Evolutionary conservation across 2,797 vertebrate species (phyloP).

Genomic region (Crocidura indochinensis): DNA sequence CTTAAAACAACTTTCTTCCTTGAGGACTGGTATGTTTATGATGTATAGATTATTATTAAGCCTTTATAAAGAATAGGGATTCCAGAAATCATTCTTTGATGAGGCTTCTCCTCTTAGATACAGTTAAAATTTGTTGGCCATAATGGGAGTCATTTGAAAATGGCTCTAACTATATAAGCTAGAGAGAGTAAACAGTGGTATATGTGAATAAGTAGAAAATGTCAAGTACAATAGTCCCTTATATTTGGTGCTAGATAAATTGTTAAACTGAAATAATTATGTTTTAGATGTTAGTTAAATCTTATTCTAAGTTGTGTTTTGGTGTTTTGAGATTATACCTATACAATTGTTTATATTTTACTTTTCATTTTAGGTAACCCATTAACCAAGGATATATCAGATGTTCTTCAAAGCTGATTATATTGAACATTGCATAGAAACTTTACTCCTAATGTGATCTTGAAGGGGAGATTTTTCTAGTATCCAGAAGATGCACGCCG

Average conservation of each 20-base stretch:
- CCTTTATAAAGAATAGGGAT: neutral
- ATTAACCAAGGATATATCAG: constrained; percentile 89
- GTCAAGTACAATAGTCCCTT: constrained; percentile 37
- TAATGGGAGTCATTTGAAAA: neutral
- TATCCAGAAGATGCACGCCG: constrained; percentile 76
- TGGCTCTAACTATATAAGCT: constrained; percentile 55
- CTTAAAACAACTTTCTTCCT: neutral
- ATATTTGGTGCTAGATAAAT: constrained; percentile 22
- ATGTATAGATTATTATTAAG: neutral
- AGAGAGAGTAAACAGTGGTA: neutral
- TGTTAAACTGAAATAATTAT: constrained; percentile 29
- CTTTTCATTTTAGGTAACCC: constrained; percentile 90
- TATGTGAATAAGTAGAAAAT: neutral
- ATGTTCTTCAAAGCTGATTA: constrained; percentile 83
- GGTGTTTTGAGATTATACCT: constrained; percentile 10
- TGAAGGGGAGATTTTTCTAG: constrained; percentile 88
- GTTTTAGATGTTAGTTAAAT: neutral
- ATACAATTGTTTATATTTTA: constrained; percentile 83
- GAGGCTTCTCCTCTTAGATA: neutral
- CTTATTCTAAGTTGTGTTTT: constrained; percentile 60
- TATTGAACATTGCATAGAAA: constrained; percentile 79
- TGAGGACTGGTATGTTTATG: neutral
- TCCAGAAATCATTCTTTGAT: neutral
- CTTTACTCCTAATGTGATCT: constrained; percentile 83
- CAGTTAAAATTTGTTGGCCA: neutral